Evolutionary conservation across 2,888 invertebrate species (phyloP).

Genomic region (Caenorhabditis sulstoni): DNA sequence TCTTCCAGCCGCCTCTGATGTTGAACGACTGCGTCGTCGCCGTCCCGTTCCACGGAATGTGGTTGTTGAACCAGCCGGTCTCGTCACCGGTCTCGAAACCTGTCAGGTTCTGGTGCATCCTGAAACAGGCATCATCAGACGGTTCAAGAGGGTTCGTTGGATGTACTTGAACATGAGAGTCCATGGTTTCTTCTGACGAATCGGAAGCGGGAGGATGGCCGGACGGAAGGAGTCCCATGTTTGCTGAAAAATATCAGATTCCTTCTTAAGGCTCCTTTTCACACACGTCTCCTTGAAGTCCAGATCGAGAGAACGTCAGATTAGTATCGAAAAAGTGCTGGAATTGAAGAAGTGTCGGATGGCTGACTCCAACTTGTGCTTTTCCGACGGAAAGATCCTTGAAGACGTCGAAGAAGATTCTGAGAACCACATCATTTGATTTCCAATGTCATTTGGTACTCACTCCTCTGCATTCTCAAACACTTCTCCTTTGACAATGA

Average conservation of each 20-base stretch:
- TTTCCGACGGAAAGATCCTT: slow-evolving; percentile 40
- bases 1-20: slow-evolving; percentile 46
- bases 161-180: slow-evolving; percentile 37
- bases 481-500: slow-evolving; percentile 41
- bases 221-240: slow-evolving; percentile 36
- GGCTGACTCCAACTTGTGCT: slow-evolving; percentile 34
- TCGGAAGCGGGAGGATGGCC: slow-evolving; percentile 31
- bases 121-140: slow-evolving; percentile 15
- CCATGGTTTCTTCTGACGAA: slow-evolving; percentile 48
- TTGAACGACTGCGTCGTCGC: slow-evolving; percentile 51
- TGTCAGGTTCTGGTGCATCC: slow-evolving; percentile 33
- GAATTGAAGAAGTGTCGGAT: slow-evolving; percentile 28
- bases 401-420: slow-evolving; percentile 44
- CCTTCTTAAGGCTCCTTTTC: too few species aligned
- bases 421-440: background rate
- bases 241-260: slow-evolving; percentile 9
- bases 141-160: background rate
- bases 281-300: slow-evolving; percentile 18
- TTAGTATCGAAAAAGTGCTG: slow-evolving; percentile 35
- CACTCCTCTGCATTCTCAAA: slow-evolving; percentile 37
- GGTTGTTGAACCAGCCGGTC: slow-evolving; percentile 47
- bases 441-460: background rate
- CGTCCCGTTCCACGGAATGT: slow-evolving; percentile 45
- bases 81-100: slow-evolving; percentile 50
- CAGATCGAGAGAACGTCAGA: slow-evolving; percentile 39